A percentile compares a stretch with the other conserved stretches of the same genome.
Conservation (phyloP, 2,113 vertebrate species). For the Butastur rufipennis region DNA sequence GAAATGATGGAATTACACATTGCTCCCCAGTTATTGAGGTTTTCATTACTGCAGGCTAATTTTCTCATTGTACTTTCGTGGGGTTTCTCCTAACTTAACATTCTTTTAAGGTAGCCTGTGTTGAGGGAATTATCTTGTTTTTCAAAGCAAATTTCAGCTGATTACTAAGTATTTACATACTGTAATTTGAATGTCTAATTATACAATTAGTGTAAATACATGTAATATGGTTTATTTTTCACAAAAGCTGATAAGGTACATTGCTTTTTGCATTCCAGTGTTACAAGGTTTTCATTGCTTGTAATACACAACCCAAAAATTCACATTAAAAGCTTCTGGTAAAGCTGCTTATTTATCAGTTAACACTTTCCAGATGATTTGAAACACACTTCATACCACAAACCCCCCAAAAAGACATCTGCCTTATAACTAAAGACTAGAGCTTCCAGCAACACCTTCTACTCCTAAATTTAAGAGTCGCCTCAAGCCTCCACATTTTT, state of each 20-base stretch:
- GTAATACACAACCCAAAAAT: neutral
- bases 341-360: neutral
- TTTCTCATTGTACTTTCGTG: constrained; percentile 67
- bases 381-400: neutral
- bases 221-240: constrained; percentile 78
- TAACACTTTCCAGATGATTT: neutral
- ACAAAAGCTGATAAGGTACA: constrained; percentile 69
- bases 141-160: constrained; percentile 84
- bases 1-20: constrained; percentile 24
- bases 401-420: neutral
- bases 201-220: constrained; percentile 83
- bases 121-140: constrained; percentile 83
- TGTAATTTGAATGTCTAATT: constrained; percentile 83
- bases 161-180: constrained; percentile 85
- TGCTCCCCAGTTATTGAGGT: constrained; percentile 29
- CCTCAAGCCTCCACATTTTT: neutral
- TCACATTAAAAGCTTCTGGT: neutral
- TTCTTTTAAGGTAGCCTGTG: constrained; percentile 82
- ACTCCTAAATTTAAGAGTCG: neutral
- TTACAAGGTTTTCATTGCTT: constrained; percentile 17
- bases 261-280: constrained; percentile 56
- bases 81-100: constrained; percentile 76
- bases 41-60: constrained; percentile 74
- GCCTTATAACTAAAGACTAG: neutral
- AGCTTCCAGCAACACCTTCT: neutral